phyloP scores from a whole-genome alignment of 2,797 vertebrate species.

The Chelon labrosus region DNA sequence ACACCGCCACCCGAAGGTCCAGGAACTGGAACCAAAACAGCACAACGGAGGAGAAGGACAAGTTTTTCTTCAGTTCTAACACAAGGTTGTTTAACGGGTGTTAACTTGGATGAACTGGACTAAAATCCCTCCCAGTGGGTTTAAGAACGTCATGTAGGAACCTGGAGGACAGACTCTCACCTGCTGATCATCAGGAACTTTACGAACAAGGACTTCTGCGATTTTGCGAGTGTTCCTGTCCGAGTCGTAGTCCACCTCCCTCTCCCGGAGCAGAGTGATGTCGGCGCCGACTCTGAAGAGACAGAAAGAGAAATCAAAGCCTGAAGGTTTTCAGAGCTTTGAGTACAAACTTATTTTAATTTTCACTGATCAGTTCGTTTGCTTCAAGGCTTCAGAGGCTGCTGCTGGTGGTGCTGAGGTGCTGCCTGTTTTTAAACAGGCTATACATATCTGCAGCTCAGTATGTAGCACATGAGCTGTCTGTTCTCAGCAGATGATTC shows the following conservation, averaged over 20 bases:
- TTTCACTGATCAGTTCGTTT: too few species aligned
- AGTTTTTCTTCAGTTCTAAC: not conserved
- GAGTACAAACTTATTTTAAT: too few species aligned
- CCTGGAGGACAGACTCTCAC: conserved; percentile 62
- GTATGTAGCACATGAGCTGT: too few species aligned
- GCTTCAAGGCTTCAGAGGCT: too few species aligned
- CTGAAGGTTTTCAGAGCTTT: too few species aligned
- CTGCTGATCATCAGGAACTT: conserved; percentile 98
- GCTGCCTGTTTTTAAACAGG: too few species aligned
- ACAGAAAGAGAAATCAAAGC: not conserved
- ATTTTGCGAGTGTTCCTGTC: conserved; percentile 90
- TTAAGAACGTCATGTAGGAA: not conserved
- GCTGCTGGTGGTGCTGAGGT: too few species aligned
- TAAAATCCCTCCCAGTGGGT: too few species aligned
- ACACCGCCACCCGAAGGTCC: conserved; percentile 94
- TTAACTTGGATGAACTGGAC: not conserved
- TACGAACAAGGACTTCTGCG: conserved; percentile 94
- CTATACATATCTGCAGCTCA: too few species aligned
- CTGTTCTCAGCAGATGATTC: too few species aligned
- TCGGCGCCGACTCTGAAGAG: conserved; percentile 92
- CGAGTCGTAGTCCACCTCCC: conserved; percentile 93
- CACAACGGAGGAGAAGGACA: not conserved
- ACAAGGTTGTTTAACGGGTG: not conserved
- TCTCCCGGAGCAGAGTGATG: conserved; percentile 93
- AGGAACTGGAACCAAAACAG: conserved; percentile 86